These are phyloP conservation scores for Hypolimnas misippus DNA, from an alignment of 2,888 invertebrate species.

Conservation along the genomic window DNA sequence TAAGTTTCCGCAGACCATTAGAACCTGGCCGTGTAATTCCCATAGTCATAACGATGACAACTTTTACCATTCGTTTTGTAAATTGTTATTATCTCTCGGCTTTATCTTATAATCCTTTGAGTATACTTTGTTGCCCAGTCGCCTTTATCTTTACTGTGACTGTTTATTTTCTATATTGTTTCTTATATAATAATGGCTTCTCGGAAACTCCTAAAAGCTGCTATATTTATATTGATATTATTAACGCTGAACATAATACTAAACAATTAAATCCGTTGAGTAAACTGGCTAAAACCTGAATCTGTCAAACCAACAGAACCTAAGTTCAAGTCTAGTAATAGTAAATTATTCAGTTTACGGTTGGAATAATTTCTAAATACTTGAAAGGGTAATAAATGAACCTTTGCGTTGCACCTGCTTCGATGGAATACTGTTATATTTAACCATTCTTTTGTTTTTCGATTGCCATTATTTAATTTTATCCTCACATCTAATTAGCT, in stretches of 20 bases:
- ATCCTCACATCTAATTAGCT: slow-evolving; percentile 59
- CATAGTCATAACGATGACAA: slow-evolving; percentile 14
- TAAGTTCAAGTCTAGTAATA: not conserved
- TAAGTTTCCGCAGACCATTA: slow-evolving; percentile 13
- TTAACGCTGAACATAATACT: too few species aligned
- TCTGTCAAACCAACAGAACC: not conserved
- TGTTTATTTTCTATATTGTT: not conserved
- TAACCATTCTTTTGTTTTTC: slow-evolving; percentile 13
- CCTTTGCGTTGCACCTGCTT: not conserved
- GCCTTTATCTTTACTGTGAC: not conserved
- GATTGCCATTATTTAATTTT: slow-evolving; percentile 20
- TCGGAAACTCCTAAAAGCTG: not conserved
- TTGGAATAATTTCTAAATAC: too few species aligned
- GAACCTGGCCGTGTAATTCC: slow-evolving; percentile 11
- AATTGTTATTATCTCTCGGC: not conserved
- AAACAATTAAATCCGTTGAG: too few species aligned
- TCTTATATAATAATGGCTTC: not conserved
- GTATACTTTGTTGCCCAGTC: not conserved
- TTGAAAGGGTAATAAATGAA: not conserved
- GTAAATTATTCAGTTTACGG: not conserved
- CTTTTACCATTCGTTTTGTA: slow-evolving; percentile 20
- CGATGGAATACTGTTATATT: not conserved
- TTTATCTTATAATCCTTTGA: not conserved
- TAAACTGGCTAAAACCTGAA: too few species aligned
- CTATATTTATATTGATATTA: too few species aligned